Evolutionary conservation across 35 echinoderm and acorn worm species (phyloP).

Genomic region (Chiridota heheva): DNA sequence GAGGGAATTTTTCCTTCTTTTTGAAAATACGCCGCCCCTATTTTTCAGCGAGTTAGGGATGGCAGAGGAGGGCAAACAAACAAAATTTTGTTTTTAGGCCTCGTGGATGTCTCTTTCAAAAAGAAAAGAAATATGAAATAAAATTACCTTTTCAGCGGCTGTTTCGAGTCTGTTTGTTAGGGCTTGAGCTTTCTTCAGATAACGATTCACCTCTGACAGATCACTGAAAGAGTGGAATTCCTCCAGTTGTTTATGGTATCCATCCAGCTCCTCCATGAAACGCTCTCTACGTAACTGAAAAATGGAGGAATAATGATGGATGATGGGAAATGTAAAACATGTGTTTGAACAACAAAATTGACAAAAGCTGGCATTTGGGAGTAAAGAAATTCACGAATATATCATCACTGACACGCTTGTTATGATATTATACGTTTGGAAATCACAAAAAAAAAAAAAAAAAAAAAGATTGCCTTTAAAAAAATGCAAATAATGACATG

Average conservation of each 20-base stretch:
- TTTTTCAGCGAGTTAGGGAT: too few species aligned
- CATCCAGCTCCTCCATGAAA: conserved; percentile 91
- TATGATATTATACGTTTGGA: too few species aligned
- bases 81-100: too few species aligned
- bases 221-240: conserved; percentile 92
- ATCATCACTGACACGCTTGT: background rate
- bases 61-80: too few species aligned
- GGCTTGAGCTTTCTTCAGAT: conserved; percentile 95
- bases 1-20: too few species aligned
- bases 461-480: too few species aligned
- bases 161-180: conserved; percentile 84
- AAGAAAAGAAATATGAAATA: background rate
- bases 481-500: too few species aligned
- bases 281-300: conserved; percentile 81
- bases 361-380: background rate
- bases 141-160: conserved; percentile 71
- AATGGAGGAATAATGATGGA: background rate
- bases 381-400: background rate
- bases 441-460: too few species aligned
- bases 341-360: background rate
- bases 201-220: conserved; percentile 72
- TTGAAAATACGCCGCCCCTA: too few species aligned
- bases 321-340: too few species aligned
- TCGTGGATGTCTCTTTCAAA: too few species aligned
- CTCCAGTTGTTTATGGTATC: conserved; percentile 95